Base-by-base conservation (phyloP, 2,888 invertebrate species). In the Yponomeuta cagnagella region DNA sequence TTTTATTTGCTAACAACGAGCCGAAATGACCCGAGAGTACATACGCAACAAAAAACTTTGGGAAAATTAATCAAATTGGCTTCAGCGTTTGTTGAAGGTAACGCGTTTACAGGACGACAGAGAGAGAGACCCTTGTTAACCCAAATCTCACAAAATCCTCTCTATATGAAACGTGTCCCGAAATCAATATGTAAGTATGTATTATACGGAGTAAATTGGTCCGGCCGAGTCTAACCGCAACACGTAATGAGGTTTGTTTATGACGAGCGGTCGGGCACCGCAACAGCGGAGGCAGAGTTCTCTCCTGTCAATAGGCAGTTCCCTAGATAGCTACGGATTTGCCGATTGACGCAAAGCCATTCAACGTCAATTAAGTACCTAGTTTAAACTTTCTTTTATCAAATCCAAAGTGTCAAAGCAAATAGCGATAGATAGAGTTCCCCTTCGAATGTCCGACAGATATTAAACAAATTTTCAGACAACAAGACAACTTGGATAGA, bases 241-340 rank as follows among this genome's bases (percentile, higher is more conserved):
- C 52, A 58, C 52, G 52, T 58, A 58, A 58, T 15, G 52, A 58
- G 52, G 52, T 58, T 58, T 58, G 52, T 58, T 58, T 58, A 58
- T 58, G 52, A 58, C 52, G 52, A 58, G 52, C 15, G 52, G 12
- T 15, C 52, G 52, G 52, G 15, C 52, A 58, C 52, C 52, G 15
- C 52, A 15, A 58, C 15, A 12, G 15, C 52, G 52, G 15, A 3
- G 52, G 12, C 6, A 5, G 43, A 6, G 43, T 8, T 43, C 43
- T 43, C 43, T 3, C 3, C 43, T 43, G 43, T 43, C 43, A 43
- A 43, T 43, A 3, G 9, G 43, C 43, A 33, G 33, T 33, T 33
- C 33, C 33, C 2, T 4, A 33, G 33, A 33, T 33, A 33, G 33
- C 33, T 33, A 33, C 5, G 33, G 33, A 1, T 4, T 5, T 43